These are phyloP conservation scores for Drosophila equinoxialis DNA, from an alignment of 1,140 invertebrate species.

Conservation along the genomic window DNA sequence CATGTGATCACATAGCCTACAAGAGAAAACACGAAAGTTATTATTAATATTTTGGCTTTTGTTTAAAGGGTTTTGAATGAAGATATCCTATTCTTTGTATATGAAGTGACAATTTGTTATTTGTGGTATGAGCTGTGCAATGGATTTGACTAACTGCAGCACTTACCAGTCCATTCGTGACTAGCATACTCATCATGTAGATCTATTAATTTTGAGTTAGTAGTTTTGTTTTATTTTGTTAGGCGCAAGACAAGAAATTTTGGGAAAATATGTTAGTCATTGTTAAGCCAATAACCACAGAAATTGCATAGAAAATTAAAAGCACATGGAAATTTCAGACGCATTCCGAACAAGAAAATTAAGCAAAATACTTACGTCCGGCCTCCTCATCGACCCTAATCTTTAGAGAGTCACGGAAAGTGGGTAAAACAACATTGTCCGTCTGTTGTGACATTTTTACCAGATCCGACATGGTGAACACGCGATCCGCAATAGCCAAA, in stretches of 20 bases:
- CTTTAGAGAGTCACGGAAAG: constrained; percentile 88
- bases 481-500: constrained; percentile 88
- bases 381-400: constrained; percentile 89
- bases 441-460: constrained; percentile 85
- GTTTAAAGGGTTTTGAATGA: background rate
- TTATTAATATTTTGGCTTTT: background rate
- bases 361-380: constrained; percentile 87
- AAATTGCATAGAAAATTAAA: constrained; percentile 47
- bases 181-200: constrained; percentile 81
- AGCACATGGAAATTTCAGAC: constrained; percentile 34
- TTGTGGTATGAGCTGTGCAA: constrained; percentile 66
- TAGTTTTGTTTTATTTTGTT: constrained; percentile 47
- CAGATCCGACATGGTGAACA: constrained; percentile 91
- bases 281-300: constrained; percentile 50
- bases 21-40: constrained; percentile 24
- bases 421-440: constrained; percentile 86
- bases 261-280: constrained; percentile 38
- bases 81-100: background rate
- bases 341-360: constrained; percentile 5
- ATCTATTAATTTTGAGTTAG: constrained; percentile 67
- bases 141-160: constrained; percentile 63
- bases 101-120: constrained; percentile 36
- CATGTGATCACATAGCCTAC: constrained; percentile 89
- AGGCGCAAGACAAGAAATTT: constrained; percentile 70
- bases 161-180: constrained; percentile 83